These are phyloP conservation scores for Limnephilus marmoratus DNA, from an alignment of 2,888 invertebrate genomes.

Conservation along the genomic window DNA sequence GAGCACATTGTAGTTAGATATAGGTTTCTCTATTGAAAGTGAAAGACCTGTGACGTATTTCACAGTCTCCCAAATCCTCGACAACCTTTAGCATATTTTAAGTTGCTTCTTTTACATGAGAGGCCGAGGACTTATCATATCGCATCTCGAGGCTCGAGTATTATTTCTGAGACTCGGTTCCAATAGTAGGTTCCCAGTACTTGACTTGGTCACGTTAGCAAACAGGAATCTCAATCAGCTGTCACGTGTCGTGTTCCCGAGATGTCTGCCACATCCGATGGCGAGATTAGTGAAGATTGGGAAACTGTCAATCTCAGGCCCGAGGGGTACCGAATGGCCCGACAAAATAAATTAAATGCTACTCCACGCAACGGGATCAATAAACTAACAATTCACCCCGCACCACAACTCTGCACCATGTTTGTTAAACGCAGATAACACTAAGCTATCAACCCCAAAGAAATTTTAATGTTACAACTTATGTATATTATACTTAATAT, in stretches of 20 bases:
- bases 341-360: background rate
- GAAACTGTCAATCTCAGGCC: conserved; percentile 1
- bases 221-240: background rate
- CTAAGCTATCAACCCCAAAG: too few species aligned
- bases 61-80: background rate
- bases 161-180: background rate
- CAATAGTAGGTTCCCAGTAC: background rate
- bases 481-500: too few species aligned
- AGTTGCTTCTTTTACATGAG: background rate
- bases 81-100: too few species aligned
- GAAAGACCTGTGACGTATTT: too few species aligned
- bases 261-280: background rate
- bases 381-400: too few species aligned
- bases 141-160: background rate
- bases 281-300: background rate
- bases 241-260: background rate
- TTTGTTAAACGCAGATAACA: too few species aligned
- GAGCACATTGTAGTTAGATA: too few species aligned
- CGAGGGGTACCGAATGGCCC: background rate
- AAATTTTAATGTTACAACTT: too few species aligned
- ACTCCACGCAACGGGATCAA: too few species aligned
- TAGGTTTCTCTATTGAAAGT: too few species aligned
- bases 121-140: background rate
- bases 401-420: too few species aligned
- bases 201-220: background rate